Evolutionary conservation across 2,113 vertebrate species (phyloP), one percentile per base, ranked within the genome.

Genomic region (Uria aalge): DNA sequence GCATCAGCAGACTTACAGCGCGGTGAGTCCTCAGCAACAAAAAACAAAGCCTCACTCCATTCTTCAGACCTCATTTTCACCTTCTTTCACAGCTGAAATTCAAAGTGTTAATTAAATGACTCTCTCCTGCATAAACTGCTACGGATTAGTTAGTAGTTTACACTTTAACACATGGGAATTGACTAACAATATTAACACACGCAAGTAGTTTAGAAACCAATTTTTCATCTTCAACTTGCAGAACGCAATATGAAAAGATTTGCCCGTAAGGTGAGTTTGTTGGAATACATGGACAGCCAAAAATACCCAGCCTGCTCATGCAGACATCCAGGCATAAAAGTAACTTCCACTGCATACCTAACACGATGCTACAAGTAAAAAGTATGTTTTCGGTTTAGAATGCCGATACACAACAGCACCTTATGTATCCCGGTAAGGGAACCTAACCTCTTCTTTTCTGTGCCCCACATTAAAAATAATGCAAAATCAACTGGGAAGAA

Each of bases 21-120:
- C 22, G 2, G 52, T 8, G 52, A 91, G 63, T 60, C 84, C 68
- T 90, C 81, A 73, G 50, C 20, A 1, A 76, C 10, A 71, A 78
- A 81, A 91, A 91, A 87, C 74, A 92, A 95, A 96, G 75, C 74
- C 45, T 63, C 77, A 24, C 66, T 82, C 91, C 84, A 8, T 76
- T 71, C 76, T 82, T 68, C 84, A 92, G 91, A 85, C 89, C 63
- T 85, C 57, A 34, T 76, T 95, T 92, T 52, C 94, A 90, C 86
- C 67, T 88, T 92, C 86, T 74, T 93, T 93, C 93, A 76, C 38
- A 91, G 81, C 66, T 90, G 87, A 97, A 96, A 96, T 87, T 88
- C 90, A 85, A 96, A 96, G 85, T 90, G 94, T 91, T 96, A 96
- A 97, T 96, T 94, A 95, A 94, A 82, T 67, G 34, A 91, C 89